A percentile compares a stretch with the other conserved stretches of the same genome.
These are phyloP conservation scores for Enteromius viviparus DNA, from an alignment of 2,797 vertebrate species.

Conservation along the genomic window DNA sequence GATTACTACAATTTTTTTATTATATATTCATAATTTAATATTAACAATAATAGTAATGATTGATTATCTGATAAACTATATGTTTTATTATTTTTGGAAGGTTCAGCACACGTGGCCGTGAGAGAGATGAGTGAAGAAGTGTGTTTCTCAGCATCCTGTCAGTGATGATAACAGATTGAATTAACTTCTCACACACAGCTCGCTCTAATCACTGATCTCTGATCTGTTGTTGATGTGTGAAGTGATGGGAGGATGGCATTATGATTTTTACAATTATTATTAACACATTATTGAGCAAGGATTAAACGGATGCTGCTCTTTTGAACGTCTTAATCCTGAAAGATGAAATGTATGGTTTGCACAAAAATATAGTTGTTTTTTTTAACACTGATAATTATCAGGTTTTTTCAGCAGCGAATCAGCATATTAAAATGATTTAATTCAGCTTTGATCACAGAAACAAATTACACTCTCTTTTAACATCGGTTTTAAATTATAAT, in stretches of 20 bases:
- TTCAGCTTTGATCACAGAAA: neutral
- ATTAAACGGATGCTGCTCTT: too few species aligned
- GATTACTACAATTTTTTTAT: neutral
- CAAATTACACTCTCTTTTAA: neutral
- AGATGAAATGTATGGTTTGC: too few species aligned
- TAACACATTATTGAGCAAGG: too few species aligned
- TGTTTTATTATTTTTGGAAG: neutral
- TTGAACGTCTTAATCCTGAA: too few species aligned
- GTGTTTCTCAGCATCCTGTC: neutral
- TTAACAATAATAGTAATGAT: neutral
- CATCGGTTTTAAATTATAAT: neutral
- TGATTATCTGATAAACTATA: neutral
- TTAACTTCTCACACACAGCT: conserved; percentile 30
- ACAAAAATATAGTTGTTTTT: too few species aligned
- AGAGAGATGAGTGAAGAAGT: neutral
- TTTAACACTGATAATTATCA: neutral
- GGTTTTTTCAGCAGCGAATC: neutral
- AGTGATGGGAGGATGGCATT: neutral
- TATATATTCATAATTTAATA: neutral
- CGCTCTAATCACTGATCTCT: too few species aligned
- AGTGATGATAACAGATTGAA: conserved; percentile 45
- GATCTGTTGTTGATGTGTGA: too few species aligned
- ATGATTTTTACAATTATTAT: too few species aligned
- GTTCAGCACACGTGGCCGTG: neutral
- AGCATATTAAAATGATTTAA: neutral